These are phyloP conservation scores for Periphyllus acericola DNA, from an alignment of 2,888 invertebrate species.

Conservation along the genomic window DNA sequence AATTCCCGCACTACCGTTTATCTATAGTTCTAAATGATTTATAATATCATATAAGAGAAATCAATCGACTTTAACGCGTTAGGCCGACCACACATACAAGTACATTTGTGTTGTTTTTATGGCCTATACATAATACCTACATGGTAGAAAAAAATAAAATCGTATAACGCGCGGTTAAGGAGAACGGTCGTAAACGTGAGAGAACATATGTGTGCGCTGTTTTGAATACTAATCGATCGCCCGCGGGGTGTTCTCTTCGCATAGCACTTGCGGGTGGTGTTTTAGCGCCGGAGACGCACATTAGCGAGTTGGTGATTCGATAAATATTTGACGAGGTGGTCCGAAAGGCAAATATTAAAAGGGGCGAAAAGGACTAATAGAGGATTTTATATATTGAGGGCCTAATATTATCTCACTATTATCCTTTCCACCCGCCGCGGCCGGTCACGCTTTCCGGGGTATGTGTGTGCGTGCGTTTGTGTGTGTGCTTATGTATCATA, in stretches of 20 bases:
- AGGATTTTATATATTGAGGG: conserved; percentile 28
- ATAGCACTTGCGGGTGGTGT: neutral
- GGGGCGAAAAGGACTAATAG: conserved; percentile 9
- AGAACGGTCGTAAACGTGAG: conserved; percentile 8
- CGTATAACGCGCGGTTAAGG: conserved; percentile 10
- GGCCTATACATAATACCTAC: neutral
- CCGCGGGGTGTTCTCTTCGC: conserved; percentile 3
- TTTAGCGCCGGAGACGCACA: conserved; percentile 54
- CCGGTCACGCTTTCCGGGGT: neutral
- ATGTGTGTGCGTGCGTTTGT: neutral
- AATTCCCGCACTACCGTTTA: neutral
- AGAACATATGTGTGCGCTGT: neutral
- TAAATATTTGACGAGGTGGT: conserved; percentile 57
- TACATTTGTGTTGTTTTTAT: conserved; percentile 3
- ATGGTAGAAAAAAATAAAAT: neutral
- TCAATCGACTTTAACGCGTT: neutral
- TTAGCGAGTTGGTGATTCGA: conserved; percentile 46
- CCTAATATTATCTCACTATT: conserved; percentile 19
- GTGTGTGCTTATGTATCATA: neutral
- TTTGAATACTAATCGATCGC: conserved; percentile 20
- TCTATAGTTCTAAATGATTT: neutral
- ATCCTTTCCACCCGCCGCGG: neutral
- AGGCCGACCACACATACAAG: neutral
- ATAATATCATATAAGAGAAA: neutral
- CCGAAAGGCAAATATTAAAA: conserved; percentile 56